Evolutionary conservation across 2,797 vertebrate species (phyloP).

Genomic region (Melanotaenia trifasciata): DNA sequence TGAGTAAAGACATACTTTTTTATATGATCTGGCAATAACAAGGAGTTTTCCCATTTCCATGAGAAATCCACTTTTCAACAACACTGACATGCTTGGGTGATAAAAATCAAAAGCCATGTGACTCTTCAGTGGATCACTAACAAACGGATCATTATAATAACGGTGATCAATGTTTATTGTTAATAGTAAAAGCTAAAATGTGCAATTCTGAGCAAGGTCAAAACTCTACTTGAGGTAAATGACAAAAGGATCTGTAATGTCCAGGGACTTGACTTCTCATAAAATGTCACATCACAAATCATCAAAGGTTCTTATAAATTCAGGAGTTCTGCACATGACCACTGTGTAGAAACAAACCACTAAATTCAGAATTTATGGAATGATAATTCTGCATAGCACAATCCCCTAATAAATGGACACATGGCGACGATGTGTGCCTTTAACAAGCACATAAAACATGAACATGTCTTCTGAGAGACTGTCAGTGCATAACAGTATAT

Average conservation of each 20-base stretch:
- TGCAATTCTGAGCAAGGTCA: slow-evolving; percentile 35
- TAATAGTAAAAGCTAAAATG: slow-evolving; percentile 33
- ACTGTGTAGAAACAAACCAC: slow-evolving; percentile 1
- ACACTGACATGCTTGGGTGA: slow-evolving; percentile 26
- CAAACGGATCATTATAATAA: slow-evolving; percentile 8
- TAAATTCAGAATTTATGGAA: slow-evolving; percentile 54
- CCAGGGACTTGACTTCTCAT: slow-evolving; percentile 28
- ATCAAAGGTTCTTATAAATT: slow-evolving; percentile 7
- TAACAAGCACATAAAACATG: slow-evolving; percentile 29
- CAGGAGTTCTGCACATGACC: slow-evolving; percentile 22
- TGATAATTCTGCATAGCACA: slow-evolving; percentile 65
- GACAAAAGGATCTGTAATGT: slow-evolving; percentile 28
- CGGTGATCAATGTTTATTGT: slow-evolving; percentile 4
- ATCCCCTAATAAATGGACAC: slow-evolving; percentile 39
- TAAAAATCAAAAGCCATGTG: slow-evolving; percentile 2
- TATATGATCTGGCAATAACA: slow-evolving; percentile 20
- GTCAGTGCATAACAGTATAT: slow-evolving; percentile 42
- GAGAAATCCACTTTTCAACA: slow-evolving; percentile 3
- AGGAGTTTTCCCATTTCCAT: not conserved
- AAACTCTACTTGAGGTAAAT: slow-evolving; percentile 52
- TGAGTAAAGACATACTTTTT: slow-evolving; percentile 5
- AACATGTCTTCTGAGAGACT: slow-evolving; percentile 25
- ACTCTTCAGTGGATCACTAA: slow-evolving; percentile 10
- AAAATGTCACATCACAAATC: slow-evolving; percentile 23
- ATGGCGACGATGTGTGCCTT: slow-evolving; percentile 15